A percentile compares a stretch with the other conserved stretches of the same genome.
Evolutionary conservation across 2,797 vertebrate genomes (phyloP).

Genomic region (Fringilla coelebs): DNA sequence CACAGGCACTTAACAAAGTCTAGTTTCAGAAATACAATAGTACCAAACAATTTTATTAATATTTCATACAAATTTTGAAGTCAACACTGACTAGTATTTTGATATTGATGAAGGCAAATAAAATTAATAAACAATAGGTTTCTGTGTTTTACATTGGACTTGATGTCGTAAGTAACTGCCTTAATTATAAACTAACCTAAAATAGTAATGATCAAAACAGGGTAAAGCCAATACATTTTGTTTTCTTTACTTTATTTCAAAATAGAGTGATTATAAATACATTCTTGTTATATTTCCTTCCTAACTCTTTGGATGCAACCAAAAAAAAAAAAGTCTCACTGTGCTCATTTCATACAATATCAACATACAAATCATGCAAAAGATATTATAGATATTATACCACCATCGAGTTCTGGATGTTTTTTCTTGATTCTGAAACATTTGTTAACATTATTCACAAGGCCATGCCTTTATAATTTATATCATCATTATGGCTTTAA

Average conservation of each 20-base stretch:
- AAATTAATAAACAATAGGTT: conserved; percentile 37
- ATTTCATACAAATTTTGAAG: conserved; percentile 56
- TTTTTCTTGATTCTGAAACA: conserved; percentile 58
- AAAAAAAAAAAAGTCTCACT: conserved; percentile 46
- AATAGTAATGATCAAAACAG: conserved; percentile 61
- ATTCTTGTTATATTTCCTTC: conserved; percentile 72
- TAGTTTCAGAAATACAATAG: conserved; percentile 59
- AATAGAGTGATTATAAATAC: conserved; percentile 77
- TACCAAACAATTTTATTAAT: conserved; percentile 68
- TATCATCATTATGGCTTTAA: conserved; percentile 50
- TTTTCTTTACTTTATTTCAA: conserved; percentile 77
- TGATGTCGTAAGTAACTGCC: neutral
- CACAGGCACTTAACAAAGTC: conserved; percentile 57
- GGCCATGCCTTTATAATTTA: conserved; percentile 53
- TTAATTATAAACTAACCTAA: conserved; percentile 56
- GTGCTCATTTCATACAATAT: conserved; percentile 73
- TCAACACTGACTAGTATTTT: conserved; percentile 52
- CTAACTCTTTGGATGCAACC: conserved; percentile 74
- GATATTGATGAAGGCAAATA: conserved; percentile 55
- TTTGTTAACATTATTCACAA: conserved; percentile 55
- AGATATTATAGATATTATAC: conserved; percentile 58
- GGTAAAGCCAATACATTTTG: conserved; percentile 68
- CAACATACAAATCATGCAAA: conserved; percentile 74
- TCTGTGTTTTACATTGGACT: conserved; percentile 46
- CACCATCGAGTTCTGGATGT: conserved; percentile 54